Conservation (phyloP, 2,888 invertebrate species). For the Disparrhopalites patrizii region DNA sequence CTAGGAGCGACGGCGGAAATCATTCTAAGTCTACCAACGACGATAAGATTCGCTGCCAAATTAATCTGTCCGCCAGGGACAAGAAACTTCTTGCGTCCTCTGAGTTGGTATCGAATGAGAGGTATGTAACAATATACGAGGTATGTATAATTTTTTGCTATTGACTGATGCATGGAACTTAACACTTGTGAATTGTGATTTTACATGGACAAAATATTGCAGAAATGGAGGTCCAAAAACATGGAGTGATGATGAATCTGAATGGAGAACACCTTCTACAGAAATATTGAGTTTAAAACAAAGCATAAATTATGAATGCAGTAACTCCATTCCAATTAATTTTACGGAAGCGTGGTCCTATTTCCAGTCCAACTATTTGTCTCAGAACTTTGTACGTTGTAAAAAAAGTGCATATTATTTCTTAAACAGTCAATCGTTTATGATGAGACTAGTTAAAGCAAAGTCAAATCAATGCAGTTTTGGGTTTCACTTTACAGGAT, state of each 20-base stretch:
- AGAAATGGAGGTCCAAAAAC: constrained; percentile 12
- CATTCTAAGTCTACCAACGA: constrained; percentile 7
- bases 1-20: constrained; percentile 9
- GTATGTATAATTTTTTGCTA: background rate
- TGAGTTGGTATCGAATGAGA: constrained; percentile 28
- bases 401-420: background rate
- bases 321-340: constrained; percentile 48
- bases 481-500: too few species aligned
- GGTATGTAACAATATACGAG: constrained; percentile 12
- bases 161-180: background rate
- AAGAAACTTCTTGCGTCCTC: constrained; percentile 43
- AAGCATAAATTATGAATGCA: constrained; percentile 48
- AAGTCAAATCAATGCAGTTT: too few species aligned
- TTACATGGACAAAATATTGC: background rate
- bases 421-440: too few species aligned
- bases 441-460: too few species aligned
- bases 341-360: constrained; percentile 49
- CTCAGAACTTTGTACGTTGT: constrained; percentile 38
- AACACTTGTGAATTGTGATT: constrained; percentile 5
- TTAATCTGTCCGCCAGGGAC: constrained; percentile 43
- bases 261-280: constrained; percentile 27
- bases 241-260: constrained; percentile 12
- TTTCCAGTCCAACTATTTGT: constrained; percentile 47
- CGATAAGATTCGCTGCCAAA: background rate
- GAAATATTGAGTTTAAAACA: constrained; percentile 47